Conservation (phyloP, 2,888 invertebrate genomes). For the Hymenopus coronatus region DNA sequence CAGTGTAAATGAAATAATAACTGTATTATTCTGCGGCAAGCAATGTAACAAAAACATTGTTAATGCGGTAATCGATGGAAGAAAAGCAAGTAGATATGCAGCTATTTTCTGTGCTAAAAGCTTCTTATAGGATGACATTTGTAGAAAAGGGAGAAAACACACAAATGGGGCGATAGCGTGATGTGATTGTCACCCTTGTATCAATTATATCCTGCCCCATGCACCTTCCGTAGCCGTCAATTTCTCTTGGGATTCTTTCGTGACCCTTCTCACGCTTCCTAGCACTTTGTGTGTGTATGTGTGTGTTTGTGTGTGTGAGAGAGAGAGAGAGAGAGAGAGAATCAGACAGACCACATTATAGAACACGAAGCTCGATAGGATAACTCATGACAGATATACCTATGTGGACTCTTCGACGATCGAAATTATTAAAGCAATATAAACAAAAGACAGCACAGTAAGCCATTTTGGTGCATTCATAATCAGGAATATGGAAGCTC, state of each 20-base stretch:
- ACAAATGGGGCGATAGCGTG: slow-evolving; percentile 27
- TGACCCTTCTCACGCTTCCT: neutral
- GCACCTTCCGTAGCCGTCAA: neutral
- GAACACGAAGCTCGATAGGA: neutral
- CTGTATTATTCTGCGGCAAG: neutral
- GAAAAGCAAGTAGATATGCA: neutral
- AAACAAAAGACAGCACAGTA: neutral
- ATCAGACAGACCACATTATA: no score
- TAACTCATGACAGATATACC: neutral
- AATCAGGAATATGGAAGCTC: no score
- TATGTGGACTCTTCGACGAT: neutral
- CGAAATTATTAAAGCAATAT: neutral
- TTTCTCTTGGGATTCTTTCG: neutral
- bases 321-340: no score
- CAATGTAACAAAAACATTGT: neutral
- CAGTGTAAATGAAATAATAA: neutral
- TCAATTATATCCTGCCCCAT: neutral
- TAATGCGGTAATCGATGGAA: neutral
- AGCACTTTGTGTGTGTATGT: neutral
- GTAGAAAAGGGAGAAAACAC: neutral
- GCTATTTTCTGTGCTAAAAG: neutral
- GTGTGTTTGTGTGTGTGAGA: no score
- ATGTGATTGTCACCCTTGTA: slow-evolving; percentile 20
- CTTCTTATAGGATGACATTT: neutral
- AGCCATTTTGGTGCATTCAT: neutral